Conservation (phyloP, 2,113 vertebrate genomes). For the Psephotus haematonotus region DNA sequence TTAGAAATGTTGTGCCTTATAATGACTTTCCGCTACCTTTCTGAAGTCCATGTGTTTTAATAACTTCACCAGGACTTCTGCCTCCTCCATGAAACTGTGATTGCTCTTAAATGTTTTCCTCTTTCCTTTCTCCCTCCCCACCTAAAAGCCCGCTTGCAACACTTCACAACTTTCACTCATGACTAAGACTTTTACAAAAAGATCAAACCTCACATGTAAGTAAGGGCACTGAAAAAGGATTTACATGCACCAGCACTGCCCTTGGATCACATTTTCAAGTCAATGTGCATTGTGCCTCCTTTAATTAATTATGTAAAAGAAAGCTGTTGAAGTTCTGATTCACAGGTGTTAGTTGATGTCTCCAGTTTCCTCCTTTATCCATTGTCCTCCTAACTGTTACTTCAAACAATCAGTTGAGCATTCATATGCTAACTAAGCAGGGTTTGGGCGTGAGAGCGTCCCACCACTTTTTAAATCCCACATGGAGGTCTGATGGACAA, state of each 20-base stretch:
- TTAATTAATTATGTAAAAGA: constrained; percentile 68
- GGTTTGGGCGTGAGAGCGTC: constrained; percentile 53
- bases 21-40: background rate
- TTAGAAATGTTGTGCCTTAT: background rate
- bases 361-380: constrained; percentile 53
- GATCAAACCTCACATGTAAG: background rate
- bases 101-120: background rate
- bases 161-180: background rate
- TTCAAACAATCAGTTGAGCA: constrained; percentile 57
- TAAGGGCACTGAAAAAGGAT: background rate
- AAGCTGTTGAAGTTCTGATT: constrained; percentile 61
- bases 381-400: constrained; percentile 67
- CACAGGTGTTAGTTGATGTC: constrained; percentile 59
- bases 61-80: background rate
- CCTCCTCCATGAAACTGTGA: background rate
- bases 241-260: background rate
- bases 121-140: background rate
- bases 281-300: constrained; percentile 29
- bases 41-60: background rate
- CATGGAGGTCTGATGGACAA: constrained; percentile 56
- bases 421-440: constrained; percentile 67
- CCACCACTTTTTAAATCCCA: constrained; percentile 51
- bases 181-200: background rate
- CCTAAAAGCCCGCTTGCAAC: background rate
- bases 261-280: background rate